Percentiles rank a stretch among this genome's conserved stretches.
These are phyloP conservation scores for Mustelus asterias DNA, from an alignment of 2,113 vertebrate species.

Conservation along the genomic window DNA sequence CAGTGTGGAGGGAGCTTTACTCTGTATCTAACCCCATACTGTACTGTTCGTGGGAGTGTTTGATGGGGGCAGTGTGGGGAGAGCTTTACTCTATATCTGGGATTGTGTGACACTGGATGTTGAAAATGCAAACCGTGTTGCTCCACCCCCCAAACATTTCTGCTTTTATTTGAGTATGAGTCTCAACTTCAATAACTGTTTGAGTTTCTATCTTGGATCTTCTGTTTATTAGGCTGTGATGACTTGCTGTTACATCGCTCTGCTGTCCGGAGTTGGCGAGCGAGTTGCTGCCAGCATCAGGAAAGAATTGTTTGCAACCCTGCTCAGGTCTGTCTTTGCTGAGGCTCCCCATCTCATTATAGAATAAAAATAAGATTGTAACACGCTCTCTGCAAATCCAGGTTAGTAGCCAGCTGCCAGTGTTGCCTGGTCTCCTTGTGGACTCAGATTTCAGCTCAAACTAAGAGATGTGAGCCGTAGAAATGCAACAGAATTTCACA, in stretches of 20 bases:
- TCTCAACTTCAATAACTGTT: background rate
- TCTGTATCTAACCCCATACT: background rate
- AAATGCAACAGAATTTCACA: background rate
- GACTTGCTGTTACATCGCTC: slow-evolving; percentile 80
- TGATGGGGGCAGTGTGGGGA: background rate
- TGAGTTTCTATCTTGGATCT: background rate
- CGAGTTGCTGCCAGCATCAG: slow-evolving; percentile 78
- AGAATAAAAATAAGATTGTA: background rate
- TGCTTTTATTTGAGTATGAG: background rate
- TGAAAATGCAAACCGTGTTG: background rate
- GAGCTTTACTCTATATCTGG: background rate
- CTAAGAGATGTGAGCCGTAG: background rate
- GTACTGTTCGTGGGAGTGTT: background rate
- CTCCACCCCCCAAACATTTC: background rate
- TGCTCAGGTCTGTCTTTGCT: slow-evolving; percentile 64
- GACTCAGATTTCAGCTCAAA: background rate
- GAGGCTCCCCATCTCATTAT: background rate
- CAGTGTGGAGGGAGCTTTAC: background rate
- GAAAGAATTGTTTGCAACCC: slow-evolving; percentile 71
- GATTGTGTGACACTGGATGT: background rate
- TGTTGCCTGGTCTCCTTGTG: background rate
- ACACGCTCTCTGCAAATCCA: background rate
- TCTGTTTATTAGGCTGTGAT: slow-evolving; percentile 69
- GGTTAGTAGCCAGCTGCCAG: no score
- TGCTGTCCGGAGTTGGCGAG: slow-evolving; percentile 80